These are phyloP conservation scores for Euproctis similis DNA, from an alignment of 2,888 invertebrate species.

Conservation along the genomic window DNA sequence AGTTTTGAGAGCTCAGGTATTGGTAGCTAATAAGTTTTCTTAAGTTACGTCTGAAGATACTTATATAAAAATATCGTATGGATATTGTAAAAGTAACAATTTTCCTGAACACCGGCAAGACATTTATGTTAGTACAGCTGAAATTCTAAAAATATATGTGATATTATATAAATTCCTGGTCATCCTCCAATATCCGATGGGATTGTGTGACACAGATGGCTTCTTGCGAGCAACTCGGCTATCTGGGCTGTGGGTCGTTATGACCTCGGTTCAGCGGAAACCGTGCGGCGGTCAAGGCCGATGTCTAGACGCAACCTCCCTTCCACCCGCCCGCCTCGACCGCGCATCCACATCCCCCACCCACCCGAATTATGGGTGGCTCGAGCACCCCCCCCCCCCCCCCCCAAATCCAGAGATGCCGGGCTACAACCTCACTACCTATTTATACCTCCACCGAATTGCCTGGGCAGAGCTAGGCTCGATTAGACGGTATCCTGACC, in stretches of 20 bases:
- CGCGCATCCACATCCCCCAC: constrained; percentile 15
- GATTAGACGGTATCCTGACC: constrained; percentile 38
- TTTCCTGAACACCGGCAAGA: not conserved
- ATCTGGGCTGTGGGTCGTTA: constrained; percentile 59
- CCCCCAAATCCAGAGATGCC: constrained; percentile 4
- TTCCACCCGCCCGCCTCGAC: constrained; percentile 28
- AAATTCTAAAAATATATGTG: not conserved
- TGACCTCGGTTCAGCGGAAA: constrained; percentile 69
- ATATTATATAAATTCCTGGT: too few relatives aligned
- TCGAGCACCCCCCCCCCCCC: constrained; percentile 5
- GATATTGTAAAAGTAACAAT: not conserved
- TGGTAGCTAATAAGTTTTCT: too few relatives aligned
- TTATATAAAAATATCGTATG: not conserved
- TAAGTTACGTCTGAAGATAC: not conserved
- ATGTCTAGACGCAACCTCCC: constrained; percentile 61
- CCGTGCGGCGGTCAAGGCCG: constrained; percentile 70
- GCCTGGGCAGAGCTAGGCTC: constrained; percentile 44
- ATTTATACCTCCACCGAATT: constrained; percentile 48
- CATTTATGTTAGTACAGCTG: not conserved
- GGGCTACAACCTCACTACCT: constrained; percentile 31
- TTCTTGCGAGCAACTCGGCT: constrained; percentile 43
- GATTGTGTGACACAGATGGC: constrained; percentile 17
- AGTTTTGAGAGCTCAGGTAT: too few relatives aligned
- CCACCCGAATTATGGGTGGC: not conserved
- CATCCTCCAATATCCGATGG: too few relatives aligned